A percentile compares a stretch with the other conserved stretches of the same genome.
Conservation (phyloP, 2,797 vertebrate species). For the Geotrypetes seraphini region DNA sequence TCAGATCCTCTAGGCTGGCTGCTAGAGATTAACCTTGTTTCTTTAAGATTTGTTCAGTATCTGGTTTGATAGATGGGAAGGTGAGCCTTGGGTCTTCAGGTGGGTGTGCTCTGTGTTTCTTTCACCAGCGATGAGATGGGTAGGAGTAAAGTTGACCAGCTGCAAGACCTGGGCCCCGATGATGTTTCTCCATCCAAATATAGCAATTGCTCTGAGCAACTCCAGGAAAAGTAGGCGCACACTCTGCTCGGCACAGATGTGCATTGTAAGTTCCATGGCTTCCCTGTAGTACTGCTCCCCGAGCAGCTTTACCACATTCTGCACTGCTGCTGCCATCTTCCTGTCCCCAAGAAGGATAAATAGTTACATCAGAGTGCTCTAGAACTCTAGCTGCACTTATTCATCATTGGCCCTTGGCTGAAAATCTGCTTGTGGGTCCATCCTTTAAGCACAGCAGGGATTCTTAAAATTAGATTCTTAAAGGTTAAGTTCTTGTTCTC, state of each 20-base stretch:
- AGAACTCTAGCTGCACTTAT: too few species aligned
- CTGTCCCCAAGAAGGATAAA: too few species aligned
- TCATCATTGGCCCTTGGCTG: too few species aligned
- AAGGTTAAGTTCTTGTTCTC: too few species aligned
- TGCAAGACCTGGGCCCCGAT: conserved; percentile 86
- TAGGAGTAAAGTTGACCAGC: conserved; percentile 94
- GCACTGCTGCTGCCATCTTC: too few species aligned
- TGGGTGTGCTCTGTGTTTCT: conserved; percentile 77
- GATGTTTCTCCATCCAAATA: conserved; percentile 97
- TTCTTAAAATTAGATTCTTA: too few species aligned
- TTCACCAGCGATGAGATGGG: conserved; percentile 90
- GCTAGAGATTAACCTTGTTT: conserved; percentile 74
- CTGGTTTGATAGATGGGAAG: conserved; percentile 79
- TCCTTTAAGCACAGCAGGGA: too few species aligned
- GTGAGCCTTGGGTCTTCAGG: conserved; percentile 79
- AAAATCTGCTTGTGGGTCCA: too few species aligned
- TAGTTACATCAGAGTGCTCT: too few species aligned
- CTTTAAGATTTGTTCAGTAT: conserved; percentile 64
- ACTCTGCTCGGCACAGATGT: conserved; percentile 84
- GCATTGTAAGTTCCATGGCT: conserved; percentile 94
- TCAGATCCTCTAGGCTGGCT: conserved; percentile 84
- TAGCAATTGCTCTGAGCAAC: conserved; percentile 97
- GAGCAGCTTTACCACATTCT: too few species aligned
- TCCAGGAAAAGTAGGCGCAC: conserved; percentile 90
- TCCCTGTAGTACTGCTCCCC: conserved; percentile 93